These are phyloP conservation scores for Salvelinus sp. DNA, from an alignment of 2,113 vertebrate genomes.

Conservation along the genomic window DNA sequence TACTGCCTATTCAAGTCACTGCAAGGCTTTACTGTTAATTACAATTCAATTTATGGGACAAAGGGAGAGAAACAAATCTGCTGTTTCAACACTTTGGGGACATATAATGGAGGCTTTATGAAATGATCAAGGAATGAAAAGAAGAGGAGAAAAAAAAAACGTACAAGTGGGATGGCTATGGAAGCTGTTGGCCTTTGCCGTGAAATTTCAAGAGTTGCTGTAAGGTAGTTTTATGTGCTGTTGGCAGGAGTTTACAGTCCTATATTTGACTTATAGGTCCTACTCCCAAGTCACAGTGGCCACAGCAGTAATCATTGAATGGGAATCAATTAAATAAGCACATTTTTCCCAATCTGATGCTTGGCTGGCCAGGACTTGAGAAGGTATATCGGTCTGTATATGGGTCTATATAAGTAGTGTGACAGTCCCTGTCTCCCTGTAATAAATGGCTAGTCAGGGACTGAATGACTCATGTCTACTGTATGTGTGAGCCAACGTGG, in stretches of 20 bases:
- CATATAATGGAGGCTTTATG: constrained; percentile 51
- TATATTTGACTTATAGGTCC: constrained; percentile 13
- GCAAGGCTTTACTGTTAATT: constrained; percentile 66
- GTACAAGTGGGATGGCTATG: constrained; percentile 16
- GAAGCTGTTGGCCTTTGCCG: constrained; percentile 23
- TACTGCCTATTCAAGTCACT: constrained; percentile 50
- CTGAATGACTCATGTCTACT: constrained; percentile 8
- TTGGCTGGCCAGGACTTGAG: constrained; percentile 17
- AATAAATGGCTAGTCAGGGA: background rate
- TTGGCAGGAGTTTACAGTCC: constrained; percentile 17
- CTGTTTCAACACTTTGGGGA: constrained; percentile 46
- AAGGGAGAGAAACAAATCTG: constrained; percentile 23
- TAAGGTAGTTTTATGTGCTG: constrained; percentile 11
- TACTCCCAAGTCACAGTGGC: background rate
- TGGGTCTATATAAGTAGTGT: background rate
- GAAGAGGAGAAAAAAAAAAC: constrained; percentile 1
- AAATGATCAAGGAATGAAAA: constrained; percentile 14
- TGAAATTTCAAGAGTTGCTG: constrained; percentile 35
- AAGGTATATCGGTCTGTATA: background rate
- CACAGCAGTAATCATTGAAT: constrained; percentile 39
- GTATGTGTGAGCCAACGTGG: background rate
- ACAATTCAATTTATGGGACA: constrained; percentile 55
- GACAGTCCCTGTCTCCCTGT: background rate
- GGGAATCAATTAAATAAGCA: constrained; percentile 41
- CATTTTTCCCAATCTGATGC: constrained; percentile 20